Base-by-base conservation (phyloP, 2,888 invertebrate species). In the Folsomia candida region DNA sequence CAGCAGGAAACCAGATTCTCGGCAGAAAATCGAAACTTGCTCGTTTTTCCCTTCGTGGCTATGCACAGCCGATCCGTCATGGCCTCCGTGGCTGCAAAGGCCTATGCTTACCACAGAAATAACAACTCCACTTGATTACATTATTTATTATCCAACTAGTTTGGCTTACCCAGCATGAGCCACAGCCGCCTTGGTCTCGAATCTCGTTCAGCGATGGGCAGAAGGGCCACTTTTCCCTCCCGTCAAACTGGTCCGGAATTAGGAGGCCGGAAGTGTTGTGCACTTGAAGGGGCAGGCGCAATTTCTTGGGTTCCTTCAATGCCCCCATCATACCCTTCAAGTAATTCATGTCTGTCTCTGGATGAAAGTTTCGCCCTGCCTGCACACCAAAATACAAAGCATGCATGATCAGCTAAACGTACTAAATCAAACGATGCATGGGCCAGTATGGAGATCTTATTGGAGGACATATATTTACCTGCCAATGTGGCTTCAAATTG, bases 61-160 rank as follows among this genome's bases (percentile, higher is more conserved):
- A 93, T 92, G 83, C 94, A 94, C 25, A 89, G 87, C 67, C 94
- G 87, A 83, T 94, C 94, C 3, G 93, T 91, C 90, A 94, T 94
- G 1, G 93, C 91, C 83, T 93, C 93, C 0, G 91, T 93, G 14
- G 94, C 93, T 47, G 92, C 94, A 82, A 94, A 93, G 1, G 94
- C 94, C 88, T 88, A 51, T 20, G 22, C 20, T 18, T 18, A n/a
- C n/a, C n/a, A n/a, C n/a, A n/a, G n/a, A n/a, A n/a, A n/a, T n/a
- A n/a, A n/a, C n/a, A n/a, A n/a, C n/a, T n/a, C n/a, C n/a, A n/a
- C n/a, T n/a, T n/a, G n/a, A n/a, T n/a, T n/a, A n/a, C n/a, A n/a
- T n/a, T n/a, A n/a, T n/a, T n/a, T n/a, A n/a, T n/a, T n/a, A n/a
- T n/a, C n/a, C n/a, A n/a, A 37, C 37, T 37, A 37, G 14, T 37